Percentiles rank a stretch among this genome's conserved stretches.
phyloP scores from a whole-genome alignment of 2,888 invertebrate genomes.

The Mystacides longicornis region DNA sequence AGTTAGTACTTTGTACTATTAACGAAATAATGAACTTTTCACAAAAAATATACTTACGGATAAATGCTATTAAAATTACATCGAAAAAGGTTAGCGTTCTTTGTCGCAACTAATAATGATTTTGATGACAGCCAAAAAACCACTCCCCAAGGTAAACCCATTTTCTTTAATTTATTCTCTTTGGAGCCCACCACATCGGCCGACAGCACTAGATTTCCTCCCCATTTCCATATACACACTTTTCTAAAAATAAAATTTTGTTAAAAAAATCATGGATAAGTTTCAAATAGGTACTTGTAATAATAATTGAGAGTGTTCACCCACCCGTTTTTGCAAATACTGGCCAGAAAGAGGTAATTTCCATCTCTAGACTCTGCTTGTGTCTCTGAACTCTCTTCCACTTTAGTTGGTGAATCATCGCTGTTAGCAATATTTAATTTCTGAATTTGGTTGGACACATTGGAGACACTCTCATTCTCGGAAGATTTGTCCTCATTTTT shows the following conservation, averaged over 20 bases:
- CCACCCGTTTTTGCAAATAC: slow-evolving; percentile 59
- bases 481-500: slow-evolving; percentile 13
- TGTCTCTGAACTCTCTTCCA: background rate
- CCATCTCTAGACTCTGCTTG: slow-evolving; percentile 1
- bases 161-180: slow-evolving; percentile 23
- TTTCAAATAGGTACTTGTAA: background rate
- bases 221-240: slow-evolving; percentile 58
- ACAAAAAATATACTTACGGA: slow-evolving; percentile 30
- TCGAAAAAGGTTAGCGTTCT: slow-evolving; percentile 53
- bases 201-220: slow-evolving; percentile 45
- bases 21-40: background rate
- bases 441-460: slow-evolving; percentile 7
- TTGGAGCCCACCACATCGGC: slow-evolving; percentile 25
- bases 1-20: background rate
- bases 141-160: slow-evolving; percentile 39
- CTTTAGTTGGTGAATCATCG: background rate
- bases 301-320: slow-evolving; percentile 24
- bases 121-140: slow-evolving; percentile 56
- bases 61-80: slow-evolving; percentile 51
- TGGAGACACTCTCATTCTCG: slow-evolving; percentile 7
- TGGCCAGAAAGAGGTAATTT: slow-evolving; percentile 50
- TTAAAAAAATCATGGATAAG: background rate
- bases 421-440: slow-evolving; percentile 3
- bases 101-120: slow-evolving; percentile 49
- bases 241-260: slow-evolving; percentile 42